These are phyloP conservation scores for Sebastes variabilis DNA, from an alignment of 2,797 vertebrate genomes.

Conservation along the genomic window DNA sequence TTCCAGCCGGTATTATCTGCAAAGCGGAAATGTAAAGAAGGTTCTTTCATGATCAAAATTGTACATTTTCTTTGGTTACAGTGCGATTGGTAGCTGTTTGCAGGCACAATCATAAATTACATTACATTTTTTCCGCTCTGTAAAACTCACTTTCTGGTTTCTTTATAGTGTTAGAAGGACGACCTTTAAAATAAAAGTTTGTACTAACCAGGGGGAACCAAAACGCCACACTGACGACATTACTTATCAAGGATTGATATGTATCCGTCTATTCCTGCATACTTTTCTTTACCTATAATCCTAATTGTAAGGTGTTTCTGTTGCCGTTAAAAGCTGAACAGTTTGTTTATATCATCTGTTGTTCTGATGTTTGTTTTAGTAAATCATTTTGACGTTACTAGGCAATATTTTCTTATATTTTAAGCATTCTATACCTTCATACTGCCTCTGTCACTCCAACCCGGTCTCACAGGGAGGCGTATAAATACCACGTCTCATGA, in stretches of 20 bases:
- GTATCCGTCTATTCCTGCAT: too few relatives aligned
- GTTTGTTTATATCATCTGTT: not conserved
- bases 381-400: not conserved
- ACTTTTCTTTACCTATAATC: too few relatives aligned
- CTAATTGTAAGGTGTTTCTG: too few relatives aligned
- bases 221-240: not conserved
- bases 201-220: not conserved
- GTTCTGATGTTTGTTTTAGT: not conserved
- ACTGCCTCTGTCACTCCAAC: too few relatives aligned
- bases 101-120: not conserved
- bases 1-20: slow-evolving; percentile 9
- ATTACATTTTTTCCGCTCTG: not conserved
- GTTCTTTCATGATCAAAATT: not conserved
- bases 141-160: not conserved
- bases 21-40: not conserved
- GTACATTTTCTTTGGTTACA: not conserved
- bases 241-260: not conserved
- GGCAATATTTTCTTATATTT: not conserved
- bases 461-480: too few relatives aligned
- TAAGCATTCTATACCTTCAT: too few relatives aligned
- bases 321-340: too few relatives aligned
- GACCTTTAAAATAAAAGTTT: not conserved
- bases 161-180: not conserved
- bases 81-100: not conserved
- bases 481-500: too few relatives aligned